These are phyloP conservation scores for Toxonevra muliebris DNA, from an alignment of 2,888 invertebrate species.

Conservation along the genomic window DNA sequence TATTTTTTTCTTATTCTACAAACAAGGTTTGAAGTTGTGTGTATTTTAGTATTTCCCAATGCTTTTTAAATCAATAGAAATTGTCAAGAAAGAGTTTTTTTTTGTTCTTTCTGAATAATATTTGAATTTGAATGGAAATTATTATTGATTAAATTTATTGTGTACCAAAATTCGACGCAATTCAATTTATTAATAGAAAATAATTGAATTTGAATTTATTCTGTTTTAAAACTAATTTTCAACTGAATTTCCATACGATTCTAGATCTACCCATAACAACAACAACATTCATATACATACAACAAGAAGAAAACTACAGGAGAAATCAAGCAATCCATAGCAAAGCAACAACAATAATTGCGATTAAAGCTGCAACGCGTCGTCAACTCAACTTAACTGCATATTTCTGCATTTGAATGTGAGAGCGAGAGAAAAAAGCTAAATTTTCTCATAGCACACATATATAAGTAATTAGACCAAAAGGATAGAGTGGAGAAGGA, in stretches of 20 bases:
- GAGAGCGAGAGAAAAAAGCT: constrained; percentile 16
- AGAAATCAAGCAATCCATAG: no score
- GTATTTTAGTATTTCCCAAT: background rate
- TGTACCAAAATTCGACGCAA: constrained; percentile 31
- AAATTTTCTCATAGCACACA: background rate
- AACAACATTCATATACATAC: background rate
- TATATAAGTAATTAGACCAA: background rate
- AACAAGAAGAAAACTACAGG: background rate
- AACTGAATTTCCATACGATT: constrained; percentile 21
- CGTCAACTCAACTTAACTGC: constrained; percentile 32
- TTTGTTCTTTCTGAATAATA: background rate
- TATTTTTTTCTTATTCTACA: no score
- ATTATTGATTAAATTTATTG: constrained; percentile 31
- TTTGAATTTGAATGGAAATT: constrained; percentile 22
- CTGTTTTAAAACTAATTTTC: constrained; percentile 14
- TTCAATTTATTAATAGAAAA: constrained; percentile 16
- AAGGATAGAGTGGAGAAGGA: background rate
- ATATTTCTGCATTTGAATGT: constrained; percentile 31
- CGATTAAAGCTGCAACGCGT: no score
- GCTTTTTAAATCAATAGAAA: constrained; percentile 28
- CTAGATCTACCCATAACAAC: constrained; percentile 19
- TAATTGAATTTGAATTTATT: constrained; percentile 15
- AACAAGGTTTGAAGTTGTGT: background rate
- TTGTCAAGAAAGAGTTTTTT: constrained; percentile 22
- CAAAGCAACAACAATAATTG: no score